Conservation (phyloP, 2,113 vertebrate genomes). For the Lichenostomus cassidix region DNA sequence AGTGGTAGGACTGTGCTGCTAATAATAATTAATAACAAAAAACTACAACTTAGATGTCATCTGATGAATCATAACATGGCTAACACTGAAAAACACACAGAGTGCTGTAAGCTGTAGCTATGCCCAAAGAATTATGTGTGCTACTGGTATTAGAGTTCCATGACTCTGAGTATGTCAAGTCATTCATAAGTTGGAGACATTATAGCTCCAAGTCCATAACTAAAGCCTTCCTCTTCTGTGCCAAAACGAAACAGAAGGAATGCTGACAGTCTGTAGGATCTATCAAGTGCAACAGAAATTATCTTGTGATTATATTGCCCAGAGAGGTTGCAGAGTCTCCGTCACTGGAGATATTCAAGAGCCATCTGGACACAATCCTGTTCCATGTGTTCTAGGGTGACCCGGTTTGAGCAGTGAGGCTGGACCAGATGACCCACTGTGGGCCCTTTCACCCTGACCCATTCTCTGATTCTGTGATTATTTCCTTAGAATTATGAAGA, state of each 20-base stretch:
- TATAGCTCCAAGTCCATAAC: not conserved
- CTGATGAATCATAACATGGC: not conserved
- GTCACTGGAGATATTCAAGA: not conserved
- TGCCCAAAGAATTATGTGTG: not conserved
- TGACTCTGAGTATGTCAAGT: not conserved
- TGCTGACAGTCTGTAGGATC: not conserved
- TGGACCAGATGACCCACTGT: not conserved
- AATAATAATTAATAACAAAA: constrained; percentile 3
- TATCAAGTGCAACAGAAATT: not conserved
- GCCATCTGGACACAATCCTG: not conserved
- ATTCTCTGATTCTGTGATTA: not conserved
- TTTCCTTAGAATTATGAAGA: not conserved
- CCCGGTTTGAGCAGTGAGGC: not conserved
- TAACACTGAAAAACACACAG: not conserved
- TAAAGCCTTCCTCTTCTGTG: not conserved
- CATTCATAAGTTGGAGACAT: not conserved
- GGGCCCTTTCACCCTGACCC: not conserved
- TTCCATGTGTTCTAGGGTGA: fast-evolving
- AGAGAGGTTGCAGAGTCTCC: not conserved
- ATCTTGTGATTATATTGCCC: not conserved
- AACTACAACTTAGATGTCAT: not conserved
- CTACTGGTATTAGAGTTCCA: not conserved
- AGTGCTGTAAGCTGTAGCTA: not conserved
- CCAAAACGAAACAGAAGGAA: not conserved
- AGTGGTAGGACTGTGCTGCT: not conserved